Evolutionary conservation across 2,797 vertebrate species (phyloP).

Genomic region (Gila robusta): DNA sequence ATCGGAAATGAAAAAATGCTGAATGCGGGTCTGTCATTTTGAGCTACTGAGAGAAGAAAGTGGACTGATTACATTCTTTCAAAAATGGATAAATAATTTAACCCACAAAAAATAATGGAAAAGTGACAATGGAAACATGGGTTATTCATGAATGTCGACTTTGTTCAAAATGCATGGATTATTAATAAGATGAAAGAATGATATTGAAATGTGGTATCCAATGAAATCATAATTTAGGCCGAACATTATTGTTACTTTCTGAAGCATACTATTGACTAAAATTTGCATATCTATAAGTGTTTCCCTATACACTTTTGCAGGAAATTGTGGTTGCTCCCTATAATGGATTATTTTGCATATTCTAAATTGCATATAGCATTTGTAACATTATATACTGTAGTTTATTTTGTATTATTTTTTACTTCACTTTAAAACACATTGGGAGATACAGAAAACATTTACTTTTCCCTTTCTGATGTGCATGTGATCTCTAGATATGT

Average conservation of each 20-base stretch:
- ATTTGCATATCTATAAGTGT: not conserved
- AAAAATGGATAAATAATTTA: slow-evolving; percentile 50
- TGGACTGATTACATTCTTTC: not conserved
- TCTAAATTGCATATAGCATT: not conserved
- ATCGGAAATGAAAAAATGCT: not conserved
- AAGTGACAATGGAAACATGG: slow-evolving; percentile 36
- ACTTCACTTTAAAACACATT: not conserved
- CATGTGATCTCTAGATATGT: no score
- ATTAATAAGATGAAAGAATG: slow-evolving; percentile 58
- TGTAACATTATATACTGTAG: not conserved
- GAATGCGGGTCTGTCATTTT: slow-evolving; percentile 9
- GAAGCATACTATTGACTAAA: slow-evolving; percentile 36
- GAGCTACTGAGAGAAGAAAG: not conserved
- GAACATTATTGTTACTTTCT: slow-evolving; percentile 39
- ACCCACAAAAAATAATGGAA: slow-evolving; percentile 42
- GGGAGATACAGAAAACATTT: no score
- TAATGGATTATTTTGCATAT: not conserved
- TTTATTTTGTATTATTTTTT: not conserved
- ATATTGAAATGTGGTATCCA: slow-evolving; percentile 53
- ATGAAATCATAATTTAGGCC: slow-evolving; percentile 30
- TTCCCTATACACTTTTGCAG: not conserved
- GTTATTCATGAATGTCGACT: slow-evolving; percentile 50
- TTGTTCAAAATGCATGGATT: slow-evolving; percentile 53
- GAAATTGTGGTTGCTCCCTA: not conserved
- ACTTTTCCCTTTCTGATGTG: no score